A percentile compares a stretch with the other conserved stretches of the same genome.
phyloP scores from a whole-genome alignment of 1,140 invertebrate genomes.

The Drosophila baimaii region DNA sequence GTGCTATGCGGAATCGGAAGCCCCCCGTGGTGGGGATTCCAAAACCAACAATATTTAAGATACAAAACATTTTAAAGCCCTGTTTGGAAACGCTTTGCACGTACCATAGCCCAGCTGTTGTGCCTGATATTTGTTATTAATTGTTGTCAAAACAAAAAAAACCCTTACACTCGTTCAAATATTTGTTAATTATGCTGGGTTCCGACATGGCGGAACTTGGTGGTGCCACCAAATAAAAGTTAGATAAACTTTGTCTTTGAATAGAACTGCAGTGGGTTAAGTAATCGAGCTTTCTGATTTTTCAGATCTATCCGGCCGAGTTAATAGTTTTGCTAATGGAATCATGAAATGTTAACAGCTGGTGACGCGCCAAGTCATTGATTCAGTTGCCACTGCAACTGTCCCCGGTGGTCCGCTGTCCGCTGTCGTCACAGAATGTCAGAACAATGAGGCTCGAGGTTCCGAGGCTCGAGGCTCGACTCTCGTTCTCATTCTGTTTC shows the following conservation, averaged over 20 bases:
- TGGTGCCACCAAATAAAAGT: background rate
- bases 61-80: constrained; percentile 16
- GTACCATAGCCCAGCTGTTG: constrained; percentile 35
- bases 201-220: constrained; percentile 9
- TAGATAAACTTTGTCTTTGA: background rate
- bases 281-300: background rate
- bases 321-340: constrained; percentile 27
- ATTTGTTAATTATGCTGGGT: constrained; percentile 44
- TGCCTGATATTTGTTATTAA: constrained; percentile 52
- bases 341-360: constrained; percentile 27
- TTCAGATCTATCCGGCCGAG: background rate
- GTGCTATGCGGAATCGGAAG: constrained; percentile 67
- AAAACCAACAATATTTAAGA: constrained; percentile 31
- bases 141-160: constrained; percentile 20
- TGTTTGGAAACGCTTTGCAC: constrained; percentile 53
- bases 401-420: constrained; percentile 25
- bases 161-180: constrained; percentile 61
- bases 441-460: constrained; percentile 39
- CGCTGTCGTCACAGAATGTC: constrained; percentile 52
- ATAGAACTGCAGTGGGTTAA: background rate
- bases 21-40: background rate
- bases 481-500: constrained; percentile 17
- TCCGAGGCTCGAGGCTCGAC: constrained; percentile 13
- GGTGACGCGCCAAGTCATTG: constrained; percentile 36
- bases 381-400: constrained; percentile 36